Evolutionary conservation across 1,140 invertebrate genomes (phyloP).

Genomic region (Aleiodes sp.): DNA sequence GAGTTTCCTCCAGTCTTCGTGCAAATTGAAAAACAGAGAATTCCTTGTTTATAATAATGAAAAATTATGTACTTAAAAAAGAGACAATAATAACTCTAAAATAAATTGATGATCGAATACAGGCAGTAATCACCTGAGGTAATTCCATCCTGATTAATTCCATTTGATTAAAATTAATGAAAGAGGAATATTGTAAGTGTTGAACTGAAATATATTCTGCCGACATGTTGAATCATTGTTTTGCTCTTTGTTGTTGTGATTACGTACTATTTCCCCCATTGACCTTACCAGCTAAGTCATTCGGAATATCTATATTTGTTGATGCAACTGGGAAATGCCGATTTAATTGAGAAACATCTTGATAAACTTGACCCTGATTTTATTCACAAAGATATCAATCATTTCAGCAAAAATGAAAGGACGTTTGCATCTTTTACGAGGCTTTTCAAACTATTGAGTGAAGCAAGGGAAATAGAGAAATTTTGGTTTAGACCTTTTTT

Average conservation of each 20-base stretch:
- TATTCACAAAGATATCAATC: neutral
- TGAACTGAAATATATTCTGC: slow-evolving; percentile 7
- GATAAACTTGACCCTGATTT: slow-evolving; percentile 13
- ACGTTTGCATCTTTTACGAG: too few relatives aligned
- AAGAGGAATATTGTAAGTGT: slow-evolving; percentile 10
- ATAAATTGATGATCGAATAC: neutral
- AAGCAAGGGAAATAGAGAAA: too few relatives aligned
- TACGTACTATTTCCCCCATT: neutral
- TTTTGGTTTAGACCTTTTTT: too few relatives aligned
- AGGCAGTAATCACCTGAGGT: neutral
- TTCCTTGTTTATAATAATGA: neutral
- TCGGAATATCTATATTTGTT: neutral
- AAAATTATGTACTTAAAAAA: neutral
- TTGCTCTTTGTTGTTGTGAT: neutral
- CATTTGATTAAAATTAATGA: neutral
- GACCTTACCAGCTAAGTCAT: slow-evolving; percentile 8
- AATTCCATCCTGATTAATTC: neutral
- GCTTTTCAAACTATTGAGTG: too few relatives aligned
- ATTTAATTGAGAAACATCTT: neutral
- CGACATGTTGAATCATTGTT: slow-evolving; percentile 11
- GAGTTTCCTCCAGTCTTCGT: neutral
- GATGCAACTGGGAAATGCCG: slow-evolving; percentile 7
- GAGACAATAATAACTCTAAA: slow-evolving; percentile 4
- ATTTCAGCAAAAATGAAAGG: neutral
- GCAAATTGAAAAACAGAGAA: neutral